Percentiles rank a stretch among this genome's conserved stretches.
phyloP scores from a whole-genome alignment of 53 echinoderm and acorn worm genomes.

The Hippasteria phrygiana region DNA sequence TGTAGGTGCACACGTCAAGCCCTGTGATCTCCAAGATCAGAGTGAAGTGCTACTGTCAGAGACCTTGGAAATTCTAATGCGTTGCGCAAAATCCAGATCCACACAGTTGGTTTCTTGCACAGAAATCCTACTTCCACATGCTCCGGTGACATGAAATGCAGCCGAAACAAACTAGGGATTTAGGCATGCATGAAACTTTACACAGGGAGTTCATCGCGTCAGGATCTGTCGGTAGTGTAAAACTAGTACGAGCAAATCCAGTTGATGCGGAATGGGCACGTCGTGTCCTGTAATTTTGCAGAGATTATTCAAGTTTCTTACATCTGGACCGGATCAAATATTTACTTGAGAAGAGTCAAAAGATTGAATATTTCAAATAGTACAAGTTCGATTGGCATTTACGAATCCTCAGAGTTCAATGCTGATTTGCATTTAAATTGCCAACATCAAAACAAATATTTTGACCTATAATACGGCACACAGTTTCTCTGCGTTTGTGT shows the following conservation, averaged over 20 bases:
- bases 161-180: not conserved
- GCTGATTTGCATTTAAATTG: constrained; percentile 16
- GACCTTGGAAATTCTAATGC: constrained; percentile 7
- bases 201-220: not conserved
- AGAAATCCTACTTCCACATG: constrained; percentile 26
- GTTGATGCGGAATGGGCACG: not conserved
- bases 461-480: no score
- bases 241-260: no score
- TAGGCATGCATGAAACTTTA: not conserved
- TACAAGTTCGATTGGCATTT: not conserved
- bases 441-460: not conserved
- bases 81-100: not conserved
- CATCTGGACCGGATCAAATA: not conserved
- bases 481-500: not conserved
- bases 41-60: not conserved
- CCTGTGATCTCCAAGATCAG: not conserved
- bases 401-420: not conserved
- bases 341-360: not conserved
- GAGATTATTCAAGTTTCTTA: not conserved
- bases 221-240: not conserved
- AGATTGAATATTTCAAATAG: not conserved
- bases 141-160: constrained; percentile 24
- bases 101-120: constrained; percentile 18
- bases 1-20: not conserved
- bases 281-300: not conserved